Evolutionary conservation across 2,113 vertebrate species (phyloP).

Genomic region (Ailurus styani): DNA sequence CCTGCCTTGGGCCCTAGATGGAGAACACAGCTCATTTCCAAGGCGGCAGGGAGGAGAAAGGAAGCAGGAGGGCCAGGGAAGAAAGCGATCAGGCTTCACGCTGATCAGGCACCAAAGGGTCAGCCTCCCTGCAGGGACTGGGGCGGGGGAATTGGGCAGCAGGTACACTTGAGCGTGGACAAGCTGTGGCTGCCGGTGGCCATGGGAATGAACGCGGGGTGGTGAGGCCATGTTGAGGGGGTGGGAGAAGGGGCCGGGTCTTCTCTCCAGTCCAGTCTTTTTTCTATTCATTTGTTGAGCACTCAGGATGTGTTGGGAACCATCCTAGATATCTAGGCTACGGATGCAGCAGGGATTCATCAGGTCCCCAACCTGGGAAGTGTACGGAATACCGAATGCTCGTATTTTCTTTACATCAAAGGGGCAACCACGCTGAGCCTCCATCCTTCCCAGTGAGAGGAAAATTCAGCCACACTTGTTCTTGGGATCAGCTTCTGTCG

Average conservation of each 20-base stretch:
- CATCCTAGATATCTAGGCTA: fast-evolving
- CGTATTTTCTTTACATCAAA: background rate
- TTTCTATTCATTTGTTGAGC: too few relatives aligned
- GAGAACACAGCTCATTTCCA: background rate
- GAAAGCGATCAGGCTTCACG: background rate
- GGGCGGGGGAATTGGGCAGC: fast-evolving
- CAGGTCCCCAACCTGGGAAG: too few relatives aligned
- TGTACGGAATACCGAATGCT: fast-evolving
- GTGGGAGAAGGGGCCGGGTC: fast-evolving
- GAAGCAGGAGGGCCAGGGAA: background rate
- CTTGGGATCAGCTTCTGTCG: too few relatives aligned
- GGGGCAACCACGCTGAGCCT: background rate
- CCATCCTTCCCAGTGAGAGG: background rate
- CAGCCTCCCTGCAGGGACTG: fast-evolving
- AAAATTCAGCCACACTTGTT: background rate
- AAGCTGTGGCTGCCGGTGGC: background rate
- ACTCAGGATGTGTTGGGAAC: fast-evolving
- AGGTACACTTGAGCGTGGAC: fast-evolving
- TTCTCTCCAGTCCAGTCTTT: background rate
- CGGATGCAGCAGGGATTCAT: fast-evolving
- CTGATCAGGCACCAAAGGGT: fast-evolving
- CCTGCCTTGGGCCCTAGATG: fast-evolving
- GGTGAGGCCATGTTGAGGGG: fast-evolving
- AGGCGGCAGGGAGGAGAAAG: too few relatives aligned
- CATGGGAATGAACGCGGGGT: fast-evolving